phyloP scores from a whole-genome alignment of 2,888 invertebrate species.

The Ectropis crepuscularia region DNA sequence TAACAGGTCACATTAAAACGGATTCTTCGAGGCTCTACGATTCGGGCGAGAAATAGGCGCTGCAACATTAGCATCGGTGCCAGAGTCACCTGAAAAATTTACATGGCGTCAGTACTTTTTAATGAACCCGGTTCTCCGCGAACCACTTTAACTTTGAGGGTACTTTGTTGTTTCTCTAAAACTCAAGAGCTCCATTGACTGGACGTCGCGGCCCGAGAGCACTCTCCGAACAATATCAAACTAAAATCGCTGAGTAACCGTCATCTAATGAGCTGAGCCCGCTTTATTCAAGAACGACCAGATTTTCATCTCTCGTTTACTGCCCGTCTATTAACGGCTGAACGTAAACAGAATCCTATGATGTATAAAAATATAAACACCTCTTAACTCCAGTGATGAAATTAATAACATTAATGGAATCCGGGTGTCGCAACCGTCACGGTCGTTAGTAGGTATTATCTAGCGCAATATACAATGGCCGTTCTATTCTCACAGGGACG shows the following conservation, averaged over 20 bases:
- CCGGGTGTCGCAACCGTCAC: constrained; percentile 19
- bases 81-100: constrained; percentile 23
- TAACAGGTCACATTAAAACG: too few species aligned
- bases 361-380: constrained; percentile 44
- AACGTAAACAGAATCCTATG: constrained; percentile 43
- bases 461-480: constrained; percentile 25
- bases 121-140: constrained; percentile 36
- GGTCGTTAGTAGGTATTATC: constrained; percentile 22
- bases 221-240: constrained; percentile 45
- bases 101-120: constrained; percentile 32
- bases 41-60: constrained; percentile 12
- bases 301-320: constrained; percentile 33
- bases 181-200: constrained; percentile 46
- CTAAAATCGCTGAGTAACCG: constrained; percentile 48
- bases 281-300: constrained; percentile 20
- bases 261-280: constrained; percentile 34
- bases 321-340: constrained; percentile 33
- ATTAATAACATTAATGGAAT: constrained; percentile 43
- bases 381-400: constrained; percentile 42
- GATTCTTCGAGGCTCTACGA: background rate
- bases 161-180: constrained; percentile 55
- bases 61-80: constrained; percentile 2
- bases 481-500: constrained; percentile 29
- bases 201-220: constrained; percentile 43
- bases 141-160: constrained; percentile 47